Evolutionary conservation across 2,797 vertebrate species (phyloP), one percentile per base, ranked within the genome.

Genomic region (Cynopterus sphinx): DNA sequence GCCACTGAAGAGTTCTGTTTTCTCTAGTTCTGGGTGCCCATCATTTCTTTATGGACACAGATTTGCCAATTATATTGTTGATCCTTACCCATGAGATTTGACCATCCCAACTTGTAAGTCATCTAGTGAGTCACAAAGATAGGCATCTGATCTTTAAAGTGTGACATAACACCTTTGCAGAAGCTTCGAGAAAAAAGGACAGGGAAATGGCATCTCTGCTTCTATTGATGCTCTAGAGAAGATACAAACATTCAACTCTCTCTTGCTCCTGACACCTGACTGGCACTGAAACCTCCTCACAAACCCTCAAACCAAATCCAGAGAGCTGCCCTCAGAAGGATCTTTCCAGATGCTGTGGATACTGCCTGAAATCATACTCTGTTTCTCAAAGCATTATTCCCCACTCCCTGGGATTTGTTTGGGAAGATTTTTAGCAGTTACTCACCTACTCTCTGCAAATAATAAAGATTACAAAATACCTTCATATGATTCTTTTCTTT

Each of bases 341-440:
- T 55, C 67, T 67, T 49, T 65, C 63, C 74, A 94, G 81, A 83
- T 13, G 33, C n/a, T 59, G 9, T 8, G 13, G 53, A 16, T 68
- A 61, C 22, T 71, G 12, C 51, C 28, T 89, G 21, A 74, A 77
- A 63, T 75, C 43, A 51, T 13, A 71, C 4, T 71, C 53, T 0
- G 10, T 39, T 87, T 67, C 49, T 71, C 87, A 81, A 59, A 95
- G 77, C 73, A 63, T 73, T 81, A 83, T 9, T 67, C 33, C 65
- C 61, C 31, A 41, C 3, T 36, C 24, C 63, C 59, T 78, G 5
- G 67, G 39, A 49, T 87, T 71, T 86, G 41, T 39, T 39, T 53
- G 11, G 78, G 17, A 84, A 89, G 57, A 65, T 65, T 95, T 96
- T 89, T 83, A 83, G 51, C 87, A 88, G 41, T 90, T 88, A 92